Conservation (phyloP, 2,888 invertebrate species). For the Drosophila borealis region DNA sequence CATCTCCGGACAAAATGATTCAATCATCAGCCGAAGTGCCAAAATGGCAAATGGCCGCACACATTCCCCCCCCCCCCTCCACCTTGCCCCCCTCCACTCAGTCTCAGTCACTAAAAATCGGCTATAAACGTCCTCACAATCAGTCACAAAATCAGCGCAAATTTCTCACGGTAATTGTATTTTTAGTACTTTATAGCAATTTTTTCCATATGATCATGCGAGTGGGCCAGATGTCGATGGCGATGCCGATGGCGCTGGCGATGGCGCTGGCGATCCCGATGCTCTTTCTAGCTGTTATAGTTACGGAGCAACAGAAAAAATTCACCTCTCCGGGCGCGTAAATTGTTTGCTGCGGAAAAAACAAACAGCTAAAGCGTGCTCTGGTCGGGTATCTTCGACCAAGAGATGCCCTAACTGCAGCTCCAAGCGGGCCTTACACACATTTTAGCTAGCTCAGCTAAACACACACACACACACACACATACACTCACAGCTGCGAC, state of each 20-base stretch:
- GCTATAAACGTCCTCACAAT: conserved; percentile 80
- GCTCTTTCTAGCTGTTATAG: conserved; percentile 17
- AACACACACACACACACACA: not conserved
- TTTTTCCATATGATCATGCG: conserved; percentile 77
- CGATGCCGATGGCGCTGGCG: conserved; percentile 48
- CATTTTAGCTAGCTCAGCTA: no score
- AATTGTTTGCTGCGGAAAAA: conserved; percentile 60
- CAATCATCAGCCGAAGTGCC: no score
- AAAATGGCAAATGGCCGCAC: no score
- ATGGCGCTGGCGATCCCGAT: conserved; percentile 24
- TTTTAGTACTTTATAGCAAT: conserved; percentile 84
- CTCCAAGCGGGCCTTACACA: no score
- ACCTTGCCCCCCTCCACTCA: no score
- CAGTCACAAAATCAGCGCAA: conserved; percentile 81
- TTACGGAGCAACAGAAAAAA: conserved; percentile 19
- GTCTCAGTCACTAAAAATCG: conserved; percentile 76
- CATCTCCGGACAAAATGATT: no score
- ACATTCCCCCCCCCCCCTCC: no score
- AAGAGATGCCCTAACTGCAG: not conserved
- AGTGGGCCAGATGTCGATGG: conserved; percentile 68
- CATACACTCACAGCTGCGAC: no score
- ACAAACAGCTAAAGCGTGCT: not conserved
- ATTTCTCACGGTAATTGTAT: conserved; percentile 82
- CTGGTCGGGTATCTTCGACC: not conserved
- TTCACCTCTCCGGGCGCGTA: conserved; percentile 51